Conservation (phyloP, 1,140 invertebrate genomes). For the Uloborus diversus region DNA sequence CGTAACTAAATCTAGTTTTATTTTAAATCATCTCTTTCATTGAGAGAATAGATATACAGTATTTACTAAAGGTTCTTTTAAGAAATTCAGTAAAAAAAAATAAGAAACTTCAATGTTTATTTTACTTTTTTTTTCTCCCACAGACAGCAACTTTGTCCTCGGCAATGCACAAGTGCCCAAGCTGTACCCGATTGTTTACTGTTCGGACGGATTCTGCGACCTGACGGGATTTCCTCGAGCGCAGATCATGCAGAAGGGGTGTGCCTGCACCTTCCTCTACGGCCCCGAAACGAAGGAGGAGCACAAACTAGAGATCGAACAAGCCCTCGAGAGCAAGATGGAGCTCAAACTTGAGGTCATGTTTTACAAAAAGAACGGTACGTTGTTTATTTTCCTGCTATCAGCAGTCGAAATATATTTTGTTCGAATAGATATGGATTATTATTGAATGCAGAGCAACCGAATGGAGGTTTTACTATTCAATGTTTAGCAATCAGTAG, state of each 20-base stretch:
- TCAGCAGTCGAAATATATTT: too few relatives aligned
- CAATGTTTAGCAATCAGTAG: too few relatives aligned
- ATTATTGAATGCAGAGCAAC: too few relatives aligned
- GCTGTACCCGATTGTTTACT: slow-evolving; percentile 94
- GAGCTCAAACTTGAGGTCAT: slow-evolving; percentile 93
- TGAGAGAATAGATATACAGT: too few relatives aligned
- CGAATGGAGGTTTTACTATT: too few relatives aligned
- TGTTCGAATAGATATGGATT: too few relatives aligned
- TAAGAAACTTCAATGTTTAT: too few relatives aligned
- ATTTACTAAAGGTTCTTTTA: too few relatives aligned
- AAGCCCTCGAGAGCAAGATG: slow-evolving; percentile 85
- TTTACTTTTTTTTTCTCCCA: slow-evolving; percentile 66
- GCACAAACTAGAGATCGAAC: slow-evolving; percentile 87
- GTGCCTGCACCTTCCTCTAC: slow-evolving; percentile 95
- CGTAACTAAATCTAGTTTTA: too few relatives aligned
- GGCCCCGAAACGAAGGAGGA: slow-evolving; percentile 89
- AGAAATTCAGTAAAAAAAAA: too few relatives aligned
- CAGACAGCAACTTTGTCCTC: slow-evolving; percentile 98
- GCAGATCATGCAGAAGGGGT: slow-evolving; percentile 96
- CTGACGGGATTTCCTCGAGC: slow-evolving; percentile 92
- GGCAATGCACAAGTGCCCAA: slow-evolving; percentile 92
- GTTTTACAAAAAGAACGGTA: slow-evolving; percentile 94
- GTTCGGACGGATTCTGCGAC: slow-evolving; percentile 97
- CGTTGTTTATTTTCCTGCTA: slow-evolving; percentile 58
- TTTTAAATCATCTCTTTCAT: too few relatives aligned